Base-by-base conservation (phyloP, 2,888 invertebrate species). In the Panzeria rudis region DNA sequence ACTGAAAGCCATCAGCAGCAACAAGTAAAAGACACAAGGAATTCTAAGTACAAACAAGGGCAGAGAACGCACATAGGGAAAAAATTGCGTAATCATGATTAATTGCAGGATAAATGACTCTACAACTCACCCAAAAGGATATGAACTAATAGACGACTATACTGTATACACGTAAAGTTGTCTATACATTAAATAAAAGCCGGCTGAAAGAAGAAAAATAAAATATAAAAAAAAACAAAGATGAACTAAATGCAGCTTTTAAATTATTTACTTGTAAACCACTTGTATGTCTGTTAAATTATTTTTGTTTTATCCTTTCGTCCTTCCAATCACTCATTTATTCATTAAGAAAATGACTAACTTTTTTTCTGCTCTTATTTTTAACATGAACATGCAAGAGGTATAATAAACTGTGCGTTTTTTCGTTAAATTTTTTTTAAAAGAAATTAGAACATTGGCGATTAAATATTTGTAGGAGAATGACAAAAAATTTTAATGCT, bases 71-170 rank as follows among this genome's bases (percentile, higher is more conserved):
- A 56, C 59, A 17, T 23, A 35, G 29, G 23, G 38, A 76, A 86
- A 69, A 81, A 82, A 69, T 86, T 88, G 88, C 89, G 89, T 91
- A 91, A 91, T 91, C 90, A 91, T 91, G 91, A 91, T 91, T 91
- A 91, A 91, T 91, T 91, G 91, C 89, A 89, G 90, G 88, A 89
- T 91, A 90, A 90, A 91, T 91, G 90, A 90, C 89, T 90, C 82
- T 78, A 79, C 85, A 87, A 86, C 87, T 88, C 87, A 88, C 86
- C 88, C 82, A 59, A 71, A 82, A 78, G 85, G 71, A 82, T 62
- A 82, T 64, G 38, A 80, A 44, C 47, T 38, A 78, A 69, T 61
- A 73, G 68, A 54, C 41, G 68, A 73, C 54, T 62, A 25, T 66
- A 17, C 25, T 13, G 50, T 9, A 32, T 50, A 41, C 61, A 59